Evolutionary conservation across 2,888 invertebrate species (phyloP), one percentile per base, ranked within the genome.

Genomic region (Panorpa germanica): DNA sequence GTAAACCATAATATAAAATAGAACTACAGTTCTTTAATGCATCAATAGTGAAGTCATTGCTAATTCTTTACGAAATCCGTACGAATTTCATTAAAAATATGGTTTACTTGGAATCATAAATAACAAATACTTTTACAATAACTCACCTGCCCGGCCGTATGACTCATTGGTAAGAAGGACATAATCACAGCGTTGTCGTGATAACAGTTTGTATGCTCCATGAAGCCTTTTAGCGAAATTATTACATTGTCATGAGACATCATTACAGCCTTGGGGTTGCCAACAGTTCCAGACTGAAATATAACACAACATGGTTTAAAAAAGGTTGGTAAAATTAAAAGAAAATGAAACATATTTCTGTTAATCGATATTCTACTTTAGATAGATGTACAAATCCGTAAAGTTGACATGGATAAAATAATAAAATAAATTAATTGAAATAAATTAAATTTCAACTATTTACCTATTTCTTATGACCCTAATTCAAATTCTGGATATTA

Each of bases 251-350:
- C 91, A 49, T 91, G 91, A 35, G 72, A 77, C 38, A 91, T 50
- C 91, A 91, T 91, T 15, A 85, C 90, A 18, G 82, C 91, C 54
- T 91, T 91, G 13, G 90, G 86, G 42, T 73, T 68, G 19, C 86
- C 86, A 38, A 82, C 73, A 3, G 86, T 88, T 28, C 86, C 86
- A 2, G 85, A 85, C 78, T 81, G 51, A 25, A 59, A 56, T 29
- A 14, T 13, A 21, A 10, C 3, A 11, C 21, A 6, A 11, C 8
- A 24, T n/a, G 6, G 14, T 25, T 18, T 31, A 29, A 25, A 27
- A 25, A n/a, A 24, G n/a, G 21, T 13, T 28, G 20, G 10, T 22
- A 17, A 25, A 22, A 5, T 7, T 4, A 22, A 23, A 4, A 23
- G 7, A 7, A 28, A 28, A 28, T 22, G 8, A 21, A 13, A 18